These are phyloP conservation scores for Suncus etruscus DNA, from an alignment of 2,113 vertebrate genomes.

Conservation along the genomic window DNA sequence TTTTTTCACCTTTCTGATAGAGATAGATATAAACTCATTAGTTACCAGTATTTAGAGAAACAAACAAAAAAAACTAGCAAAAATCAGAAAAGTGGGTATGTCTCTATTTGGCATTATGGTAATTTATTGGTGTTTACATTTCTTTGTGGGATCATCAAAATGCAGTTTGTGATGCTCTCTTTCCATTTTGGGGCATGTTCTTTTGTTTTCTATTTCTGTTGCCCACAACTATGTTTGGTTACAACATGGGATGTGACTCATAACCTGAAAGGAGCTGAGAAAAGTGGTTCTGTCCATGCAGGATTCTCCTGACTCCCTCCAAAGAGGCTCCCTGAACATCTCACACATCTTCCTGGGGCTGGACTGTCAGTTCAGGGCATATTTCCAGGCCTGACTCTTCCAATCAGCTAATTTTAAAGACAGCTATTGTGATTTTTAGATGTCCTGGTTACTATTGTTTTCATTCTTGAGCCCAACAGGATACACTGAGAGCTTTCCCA, in stretches of 20 bases:
- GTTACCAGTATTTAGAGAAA: slow-evolving; percentile 1
- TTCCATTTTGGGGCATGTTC: neutral
- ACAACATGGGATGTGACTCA: neutral
- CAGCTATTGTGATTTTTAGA: neutral
- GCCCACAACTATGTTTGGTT: neutral
- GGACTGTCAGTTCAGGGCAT: neutral
- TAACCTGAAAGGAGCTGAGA: neutral
- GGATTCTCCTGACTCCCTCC: neutral
- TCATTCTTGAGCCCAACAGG: neutral
- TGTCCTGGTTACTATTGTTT: neutral
- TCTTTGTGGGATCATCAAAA: neutral
- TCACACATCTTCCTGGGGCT: neutral
- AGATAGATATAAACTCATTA: neutral
- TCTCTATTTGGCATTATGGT: neutral
- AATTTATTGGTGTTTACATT: neutral
- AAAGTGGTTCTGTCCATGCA: fast-evolving
- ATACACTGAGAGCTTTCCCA: neutral
- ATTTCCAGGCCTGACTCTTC: neutral
- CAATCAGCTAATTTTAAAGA: neutral
- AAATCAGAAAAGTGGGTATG: neutral
- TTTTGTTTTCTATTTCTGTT: neutral
- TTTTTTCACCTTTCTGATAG: slow-evolving; percentile 16
- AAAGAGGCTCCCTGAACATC: fast-evolving
- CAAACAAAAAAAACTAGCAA: neutral
- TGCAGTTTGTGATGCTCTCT: neutral